Conservation (phyloP, 2,888 invertebrate species). For the Adelognathus sp. region DNA sequence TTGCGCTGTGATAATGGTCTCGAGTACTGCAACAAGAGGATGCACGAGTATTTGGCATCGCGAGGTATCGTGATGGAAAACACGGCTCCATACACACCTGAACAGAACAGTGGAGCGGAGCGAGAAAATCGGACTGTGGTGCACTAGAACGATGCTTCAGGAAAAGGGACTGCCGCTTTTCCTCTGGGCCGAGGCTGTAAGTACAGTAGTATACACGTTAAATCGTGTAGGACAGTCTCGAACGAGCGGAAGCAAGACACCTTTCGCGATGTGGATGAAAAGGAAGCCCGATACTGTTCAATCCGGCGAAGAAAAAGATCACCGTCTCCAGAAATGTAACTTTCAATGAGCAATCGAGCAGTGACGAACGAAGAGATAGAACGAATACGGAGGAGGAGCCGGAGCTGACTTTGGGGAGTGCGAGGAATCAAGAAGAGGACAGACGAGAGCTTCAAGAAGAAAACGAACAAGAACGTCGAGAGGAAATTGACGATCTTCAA, state of each 20-base stretch:
- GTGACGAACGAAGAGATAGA: background rate
- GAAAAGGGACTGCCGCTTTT: constrained; percentile 35
- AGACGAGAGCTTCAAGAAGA: too few species aligned
- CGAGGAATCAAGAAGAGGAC: too few species aligned
- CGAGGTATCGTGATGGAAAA: constrained; percentile 43
- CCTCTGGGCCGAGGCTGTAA: constrained; percentile 65
- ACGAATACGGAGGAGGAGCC: background rate
- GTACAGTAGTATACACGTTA: constrained; percentile 63
- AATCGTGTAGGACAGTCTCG: constrained; percentile 24
- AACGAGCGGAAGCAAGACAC: constrained; percentile 33
- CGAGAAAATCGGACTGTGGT: constrained; percentile 57
- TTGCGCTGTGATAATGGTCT: constrained; percentile 54
- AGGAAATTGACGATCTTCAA: too few species aligned
- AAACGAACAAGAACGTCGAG: too few species aligned
- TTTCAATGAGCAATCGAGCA: background rate
- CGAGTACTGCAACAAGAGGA: constrained; percentile 40
- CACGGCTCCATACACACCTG: constrained; percentile 50
- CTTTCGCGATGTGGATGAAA: constrained; percentile 60
- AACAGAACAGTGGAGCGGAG: constrained; percentile 59
- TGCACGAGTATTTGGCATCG: constrained; percentile 27
- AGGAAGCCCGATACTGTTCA: too few species aligned
- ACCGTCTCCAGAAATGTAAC: constrained; percentile 17
- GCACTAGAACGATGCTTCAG: constrained; percentile 54
- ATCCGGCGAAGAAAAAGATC: background rate
- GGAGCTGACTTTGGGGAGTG: too few species aligned